Percentiles rank a stretch among this genome's conserved stretches.
Evolutionary conservation across 1,140 invertebrate species (phyloP).

Genomic region (Lanistes nyassanus): DNA sequence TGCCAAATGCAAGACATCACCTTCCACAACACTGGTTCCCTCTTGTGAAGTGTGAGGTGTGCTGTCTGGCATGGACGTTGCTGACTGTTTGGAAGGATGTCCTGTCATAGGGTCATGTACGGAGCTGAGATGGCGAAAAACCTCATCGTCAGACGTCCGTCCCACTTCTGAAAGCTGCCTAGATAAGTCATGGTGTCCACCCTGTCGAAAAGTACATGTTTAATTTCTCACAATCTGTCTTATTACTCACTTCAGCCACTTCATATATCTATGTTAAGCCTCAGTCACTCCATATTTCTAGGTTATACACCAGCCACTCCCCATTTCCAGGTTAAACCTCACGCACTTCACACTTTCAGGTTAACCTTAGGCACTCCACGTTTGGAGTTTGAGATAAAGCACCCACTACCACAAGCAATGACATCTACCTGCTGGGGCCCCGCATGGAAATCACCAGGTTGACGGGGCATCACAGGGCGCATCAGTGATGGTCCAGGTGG

Average conservation of each 20-base stretch:
- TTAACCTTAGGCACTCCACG: no score
- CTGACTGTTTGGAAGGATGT: neutral
- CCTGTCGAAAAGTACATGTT: no score
- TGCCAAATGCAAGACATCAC: conserved; percentile 24
- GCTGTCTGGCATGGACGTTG: neutral
- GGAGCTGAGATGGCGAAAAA: conserved; percentile 14
- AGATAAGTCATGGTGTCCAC: conserved; percentile 3
- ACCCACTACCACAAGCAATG: no score
- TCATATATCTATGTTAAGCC: no score
- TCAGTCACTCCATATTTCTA: no score
- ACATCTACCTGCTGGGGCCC: no score
- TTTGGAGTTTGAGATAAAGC: no score
- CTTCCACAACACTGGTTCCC: conserved; percentile 13
- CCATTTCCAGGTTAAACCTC: no score
- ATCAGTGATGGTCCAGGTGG: conserved; percentile 20
- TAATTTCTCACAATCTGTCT: no score
- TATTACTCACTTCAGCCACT: no score
- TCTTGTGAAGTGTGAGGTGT: conserved; percentile 17
- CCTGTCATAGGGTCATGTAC: neutral
- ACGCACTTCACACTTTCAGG: no score
- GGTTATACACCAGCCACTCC: no score
- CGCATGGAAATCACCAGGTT: neutral
- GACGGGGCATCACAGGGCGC: neutral
- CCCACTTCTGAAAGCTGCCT: neutral
- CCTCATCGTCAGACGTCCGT: conserved; percentile 11